Evolutionary conservation across 1,140 invertebrate species (phyloP), one percentile per base, ranked within the genome.

Genomic region (Drosophila nasuta): DNA sequence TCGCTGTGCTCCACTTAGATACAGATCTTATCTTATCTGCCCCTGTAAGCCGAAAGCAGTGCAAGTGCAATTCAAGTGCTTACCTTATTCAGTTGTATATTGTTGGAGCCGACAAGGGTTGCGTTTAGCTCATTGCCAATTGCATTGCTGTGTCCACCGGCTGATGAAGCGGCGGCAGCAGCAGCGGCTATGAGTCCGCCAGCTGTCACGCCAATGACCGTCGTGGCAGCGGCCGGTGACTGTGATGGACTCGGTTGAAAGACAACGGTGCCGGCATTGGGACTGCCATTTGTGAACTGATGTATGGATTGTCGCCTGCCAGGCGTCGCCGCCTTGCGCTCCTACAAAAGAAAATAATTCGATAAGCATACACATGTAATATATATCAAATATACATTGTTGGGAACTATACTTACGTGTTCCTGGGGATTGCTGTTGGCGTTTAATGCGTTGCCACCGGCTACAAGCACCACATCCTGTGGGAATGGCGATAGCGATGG

Each of bases 231-330:
- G 56, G 92, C 92, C 67, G 92, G 92, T 49, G 92, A 93, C 70
- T 93, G 92, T 45, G 92, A 93, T 48, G 92, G 92, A 85, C 92
- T 92, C 64, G 92, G 92, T 62, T 92, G 90, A 75, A 92, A 93
- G 63, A 93, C 92, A 64, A 92, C 92, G 48, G 92, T 92, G 52
- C 92, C 91, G 72, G 92, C 91, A 65, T 92, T 93, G 49, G 92
- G 92, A 72, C 92, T 93, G 77, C 91, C 92, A 92, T 92, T 92
- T 43, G 88, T 83, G 63, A 92, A 92, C 76, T 92, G 92, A 71
- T 92, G 86, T 75, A 92, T 91, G 58, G 92, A 93, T 77, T 91
- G 91, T 81, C 92, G 87, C 77, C 92, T 91, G 79, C 88, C 87
- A 76, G 92, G 92, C 91, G 92, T 92, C 79, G 90, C 90, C 82